phyloP scores from a whole-genome alignment of 2,113 vertebrate genomes.

The Tetraodon nigroviridis region DNA sequence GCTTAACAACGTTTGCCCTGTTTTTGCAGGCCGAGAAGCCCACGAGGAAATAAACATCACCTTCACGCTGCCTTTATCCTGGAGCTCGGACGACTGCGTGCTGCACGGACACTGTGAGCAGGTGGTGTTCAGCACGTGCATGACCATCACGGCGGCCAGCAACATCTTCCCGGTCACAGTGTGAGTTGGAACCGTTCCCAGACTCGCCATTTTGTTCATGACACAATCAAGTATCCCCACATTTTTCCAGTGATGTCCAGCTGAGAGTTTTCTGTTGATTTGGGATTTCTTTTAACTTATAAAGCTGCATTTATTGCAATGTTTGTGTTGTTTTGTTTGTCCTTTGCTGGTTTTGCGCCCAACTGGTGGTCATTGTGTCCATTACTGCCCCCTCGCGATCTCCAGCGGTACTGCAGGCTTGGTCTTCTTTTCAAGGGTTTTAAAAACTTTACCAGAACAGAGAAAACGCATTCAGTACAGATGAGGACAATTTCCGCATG shows the following conservation, averaged over 20 bases:
- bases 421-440: too few relatives aligned
- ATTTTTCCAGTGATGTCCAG: not conserved
- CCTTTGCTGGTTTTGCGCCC: too few relatives aligned
- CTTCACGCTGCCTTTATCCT: constrained; percentile 89
- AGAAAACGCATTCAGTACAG: too few relatives aligned
- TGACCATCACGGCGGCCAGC: constrained; percentile 88
- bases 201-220: constrained; percentile 7
- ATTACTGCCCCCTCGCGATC: too few relatives aligned
- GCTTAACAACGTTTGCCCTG: not conserved
- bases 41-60: constrained; percentile 97
- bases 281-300: too few relatives aligned
- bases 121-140: constrained; percentile 92
- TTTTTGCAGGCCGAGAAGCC: constrained; percentile 83
- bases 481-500: too few relatives aligned
- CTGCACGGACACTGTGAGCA: constrained; percentile 94
- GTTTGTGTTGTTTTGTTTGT: too few relatives aligned
- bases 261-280: too few relatives aligned
- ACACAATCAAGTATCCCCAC: not conserved
- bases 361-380: too few relatives aligned
- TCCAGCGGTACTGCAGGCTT: too few relatives aligned
- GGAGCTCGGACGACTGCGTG: constrained; percentile 92
- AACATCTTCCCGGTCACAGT: constrained; percentile 92
- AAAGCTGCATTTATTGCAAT: too few relatives aligned
- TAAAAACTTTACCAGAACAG: too few relatives aligned
- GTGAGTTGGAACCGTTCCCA: constrained; percentile 74